phyloP scores from a whole-genome alignment of 2,888 invertebrate species.

The Petrolisthes cinctipes region DNA sequence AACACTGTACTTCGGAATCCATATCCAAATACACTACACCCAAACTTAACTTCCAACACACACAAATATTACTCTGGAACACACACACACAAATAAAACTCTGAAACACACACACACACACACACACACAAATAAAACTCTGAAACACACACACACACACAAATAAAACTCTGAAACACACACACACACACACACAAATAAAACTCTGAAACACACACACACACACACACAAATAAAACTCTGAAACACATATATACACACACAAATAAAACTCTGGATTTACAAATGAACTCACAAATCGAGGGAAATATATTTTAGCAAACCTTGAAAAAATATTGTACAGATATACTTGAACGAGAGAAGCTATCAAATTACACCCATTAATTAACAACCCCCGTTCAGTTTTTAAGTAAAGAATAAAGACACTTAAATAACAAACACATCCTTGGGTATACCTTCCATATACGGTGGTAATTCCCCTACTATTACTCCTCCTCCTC shows the following conservation, averaged over 20 bases:
- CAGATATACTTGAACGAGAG: too few relatives aligned
- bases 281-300: too few relatives aligned
- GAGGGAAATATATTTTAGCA: too few relatives aligned
- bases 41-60: neutral
- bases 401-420: too few relatives aligned
- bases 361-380: too few relatives aligned
- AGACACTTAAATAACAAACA: too few relatives aligned
- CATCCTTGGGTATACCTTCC: too few relatives aligned
- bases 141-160: neutral
- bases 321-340: too few relatives aligned
- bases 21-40: too few relatives aligned
- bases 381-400: too few relatives aligned
- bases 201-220: neutral
- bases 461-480: too few relatives aligned
- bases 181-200: neutral
- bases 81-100: neutral
- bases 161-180: neutral
- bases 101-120: slow-evolving; percentile 15
- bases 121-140: neutral
- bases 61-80: neutral
- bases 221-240: neutral
- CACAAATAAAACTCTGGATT: neutral
- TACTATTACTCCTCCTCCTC: neutral
- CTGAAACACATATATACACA: neutral
- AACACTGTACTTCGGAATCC: too few relatives aligned